Conservation (phyloP, 2,113 vertebrate species). For the Dolichotis patagonum region DNA sequence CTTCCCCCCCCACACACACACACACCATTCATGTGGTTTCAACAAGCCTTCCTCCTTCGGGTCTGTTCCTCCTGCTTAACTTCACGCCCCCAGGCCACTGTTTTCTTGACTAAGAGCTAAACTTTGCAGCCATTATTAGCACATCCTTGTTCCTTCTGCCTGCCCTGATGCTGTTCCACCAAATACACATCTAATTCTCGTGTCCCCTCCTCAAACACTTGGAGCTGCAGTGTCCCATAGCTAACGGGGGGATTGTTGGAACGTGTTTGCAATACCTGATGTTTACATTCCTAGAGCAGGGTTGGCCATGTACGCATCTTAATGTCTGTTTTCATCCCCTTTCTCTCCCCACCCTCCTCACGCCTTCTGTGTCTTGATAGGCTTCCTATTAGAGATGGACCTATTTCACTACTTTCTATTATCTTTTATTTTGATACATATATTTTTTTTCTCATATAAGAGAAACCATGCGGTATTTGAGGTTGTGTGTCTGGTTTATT, state of each 20-base stretch:
- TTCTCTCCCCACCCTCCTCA: neutral
- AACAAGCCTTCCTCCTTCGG: neutral
- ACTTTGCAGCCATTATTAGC: neutral
- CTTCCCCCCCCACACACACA: neutral
- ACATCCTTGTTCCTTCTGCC: neutral
- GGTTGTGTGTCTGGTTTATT: neutral
- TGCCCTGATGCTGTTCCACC: neutral
- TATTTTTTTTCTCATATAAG: neutral
- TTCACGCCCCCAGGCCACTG: rapidly evolving
- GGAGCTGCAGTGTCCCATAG: neutral
- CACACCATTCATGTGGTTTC: neutral
- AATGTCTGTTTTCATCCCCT: neutral
- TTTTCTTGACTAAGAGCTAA: neutral
- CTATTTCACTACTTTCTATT: neutral
- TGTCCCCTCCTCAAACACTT: neutral
- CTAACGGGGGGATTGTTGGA: neutral
- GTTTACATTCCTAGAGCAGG: neutral
- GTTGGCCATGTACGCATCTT: neutral
- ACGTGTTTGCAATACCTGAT: neutral
- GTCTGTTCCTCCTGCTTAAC: neutral
- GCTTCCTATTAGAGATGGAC: neutral
- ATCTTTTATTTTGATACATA: neutral
- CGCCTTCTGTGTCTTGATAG: neutral
- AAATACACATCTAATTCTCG: neutral
- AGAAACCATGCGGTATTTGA: neutral